phyloP scores from a whole-genome alignment of 2,888 invertebrate species.

The Dilophus febrilis region DNA sequence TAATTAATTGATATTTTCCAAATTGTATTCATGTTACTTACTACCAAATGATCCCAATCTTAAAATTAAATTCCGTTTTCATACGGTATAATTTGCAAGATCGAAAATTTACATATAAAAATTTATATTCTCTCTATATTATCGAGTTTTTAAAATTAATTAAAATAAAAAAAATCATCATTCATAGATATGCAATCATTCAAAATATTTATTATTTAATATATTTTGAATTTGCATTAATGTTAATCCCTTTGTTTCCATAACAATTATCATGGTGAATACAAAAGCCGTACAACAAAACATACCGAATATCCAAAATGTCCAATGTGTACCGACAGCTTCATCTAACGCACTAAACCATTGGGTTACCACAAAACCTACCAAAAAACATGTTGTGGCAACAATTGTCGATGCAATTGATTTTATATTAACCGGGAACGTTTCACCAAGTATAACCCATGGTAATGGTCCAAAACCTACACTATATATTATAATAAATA shows the following conservation, averaged over 20 bases:
- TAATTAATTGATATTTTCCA: too few species aligned
- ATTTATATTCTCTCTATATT: too few species aligned
- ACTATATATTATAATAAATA: slow-evolving; percentile 63
- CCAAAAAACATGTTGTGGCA: slow-evolving; percentile 57
- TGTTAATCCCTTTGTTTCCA: slow-evolving; percentile 80
- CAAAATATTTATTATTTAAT: slow-evolving; percentile 38
- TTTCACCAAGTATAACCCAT: slow-evolving; percentile 69
- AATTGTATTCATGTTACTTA: too few species aligned
- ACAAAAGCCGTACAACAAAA: slow-evolving; percentile 44
- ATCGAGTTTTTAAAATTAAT: too few species aligned
- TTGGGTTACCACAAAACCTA: slow-evolving; percentile 60
- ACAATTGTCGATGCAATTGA: slow-evolving; percentile 59
- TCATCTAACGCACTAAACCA: slow-evolving; percentile 41
- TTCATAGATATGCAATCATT: too few species aligned
- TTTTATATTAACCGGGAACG: slow-evolving; percentile 64
- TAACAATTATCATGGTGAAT: slow-evolving; percentile 57
- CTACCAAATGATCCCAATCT: too few species aligned
- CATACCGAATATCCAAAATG: slow-evolving; percentile 55
- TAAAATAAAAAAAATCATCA: too few species aligned
- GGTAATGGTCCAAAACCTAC: slow-evolving; percentile 61
- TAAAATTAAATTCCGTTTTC: too few species aligned
- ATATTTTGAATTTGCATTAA: slow-evolving; percentile 67
- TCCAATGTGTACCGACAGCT: slow-evolving; percentile 43
- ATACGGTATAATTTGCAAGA: too few species aligned
- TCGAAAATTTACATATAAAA: too few species aligned